These are phyloP conservation scores for Cynopterus brachyotis DNA, from an alignment of 2,113 vertebrate genomes.

Conservation along the genomic window DNA sequence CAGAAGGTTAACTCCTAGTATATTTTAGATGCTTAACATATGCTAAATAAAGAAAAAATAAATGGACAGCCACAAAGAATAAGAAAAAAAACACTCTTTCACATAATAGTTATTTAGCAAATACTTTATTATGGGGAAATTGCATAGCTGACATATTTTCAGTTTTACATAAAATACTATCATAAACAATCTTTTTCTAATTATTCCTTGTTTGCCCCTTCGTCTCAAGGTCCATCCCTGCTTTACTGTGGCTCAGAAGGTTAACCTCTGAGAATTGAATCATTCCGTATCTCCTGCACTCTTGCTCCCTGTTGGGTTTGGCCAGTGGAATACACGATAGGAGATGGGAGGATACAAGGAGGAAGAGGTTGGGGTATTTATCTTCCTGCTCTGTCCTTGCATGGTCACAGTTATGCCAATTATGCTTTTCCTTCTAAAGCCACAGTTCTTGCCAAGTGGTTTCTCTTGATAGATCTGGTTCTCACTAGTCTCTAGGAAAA, in stretches of 20 bases:
- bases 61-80: background rate
- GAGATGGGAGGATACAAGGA: background rate
- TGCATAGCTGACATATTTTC: background rate
- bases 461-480: background rate
- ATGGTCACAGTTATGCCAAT: fast-evolving
- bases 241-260: background rate
- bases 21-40: background rate
- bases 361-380: background rate
- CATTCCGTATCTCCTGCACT: background rate
- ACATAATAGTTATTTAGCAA: background rate
- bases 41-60: background rate
- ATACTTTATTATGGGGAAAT: background rate
- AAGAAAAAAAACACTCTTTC: background rate
- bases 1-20: background rate
- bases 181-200: background rate
- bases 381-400: background rate
- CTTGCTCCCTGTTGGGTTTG: background rate
- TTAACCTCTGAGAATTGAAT: background rate
- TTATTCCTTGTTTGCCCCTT: background rate
- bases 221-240: background rate
- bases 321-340: background rate
- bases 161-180: background rate
- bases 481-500: background rate
- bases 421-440: background rate
- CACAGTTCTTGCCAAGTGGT: background rate